Evolutionary conservation across 2,888 invertebrate species (phyloP).

Genomic region (Osmoderma eremita): DNA sequence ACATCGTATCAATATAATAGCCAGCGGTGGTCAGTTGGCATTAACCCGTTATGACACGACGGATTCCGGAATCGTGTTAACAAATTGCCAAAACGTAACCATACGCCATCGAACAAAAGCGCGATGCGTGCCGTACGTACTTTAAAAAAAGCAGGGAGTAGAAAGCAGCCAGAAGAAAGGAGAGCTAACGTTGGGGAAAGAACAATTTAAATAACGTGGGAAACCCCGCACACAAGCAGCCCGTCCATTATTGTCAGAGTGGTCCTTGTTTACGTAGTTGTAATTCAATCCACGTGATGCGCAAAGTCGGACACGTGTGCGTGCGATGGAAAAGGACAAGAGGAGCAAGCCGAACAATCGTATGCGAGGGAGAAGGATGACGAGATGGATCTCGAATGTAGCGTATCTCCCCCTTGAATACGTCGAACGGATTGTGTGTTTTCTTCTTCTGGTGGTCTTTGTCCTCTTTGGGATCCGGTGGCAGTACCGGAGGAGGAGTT

Average conservation of each 20-base stretch:
- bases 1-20: no score
- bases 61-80: slow-evolving; percentile 9
- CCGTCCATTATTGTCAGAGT: slow-evolving; percentile 35
- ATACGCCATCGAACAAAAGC: no score
- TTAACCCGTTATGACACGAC: no score
- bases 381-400: no score
- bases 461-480: background rate
- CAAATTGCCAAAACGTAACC: slow-evolving; percentile 15
- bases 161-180: background rate
- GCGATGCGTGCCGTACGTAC: background rate
- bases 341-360: background rate
- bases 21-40: no score
- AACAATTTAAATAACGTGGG: slow-evolving; percentile 32
- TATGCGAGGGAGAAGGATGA: background rate
- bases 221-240: slow-evolving; percentile 41
- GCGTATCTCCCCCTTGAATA: background rate
- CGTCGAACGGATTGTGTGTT: slow-evolving; percentile 1
- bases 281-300: slow-evolving; percentile 36
- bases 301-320: slow-evolving; percentile 34
- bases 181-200: background rate
- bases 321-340: background rate
- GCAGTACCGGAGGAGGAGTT: background rate
- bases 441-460: slow-evolving; percentile 3
- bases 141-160: background rate
- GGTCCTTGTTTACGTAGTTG: slow-evolving; percentile 35